Percentiles rank a stretch among this genome's conserved stretches.
These are phyloP conservation scores for Helarctos malayanus DNA, from an alignment of 2,797 vertebrate genomes.

Conservation along the genomic window DNA sequence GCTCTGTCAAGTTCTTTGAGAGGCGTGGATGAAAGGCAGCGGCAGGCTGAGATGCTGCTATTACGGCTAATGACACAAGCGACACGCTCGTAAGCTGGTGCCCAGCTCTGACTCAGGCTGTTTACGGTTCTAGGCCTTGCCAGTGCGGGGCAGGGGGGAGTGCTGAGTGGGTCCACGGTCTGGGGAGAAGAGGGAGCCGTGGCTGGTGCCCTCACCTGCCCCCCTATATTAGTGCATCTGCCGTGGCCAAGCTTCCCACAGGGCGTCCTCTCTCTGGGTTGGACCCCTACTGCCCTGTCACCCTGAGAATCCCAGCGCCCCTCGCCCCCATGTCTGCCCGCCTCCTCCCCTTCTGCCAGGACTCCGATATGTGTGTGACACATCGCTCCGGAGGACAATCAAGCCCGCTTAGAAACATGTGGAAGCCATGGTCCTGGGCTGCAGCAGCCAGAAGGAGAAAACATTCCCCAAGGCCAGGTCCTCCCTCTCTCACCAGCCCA, in stretches of 20 bases:
- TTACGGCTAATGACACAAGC: constrained; percentile 81
- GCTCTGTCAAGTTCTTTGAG: constrained; percentile 82
- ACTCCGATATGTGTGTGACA: constrained; percentile 37
- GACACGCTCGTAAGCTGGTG: constrained; percentile 74
- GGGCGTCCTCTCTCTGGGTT: neutral
- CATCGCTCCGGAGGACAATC: constrained; percentile 57
- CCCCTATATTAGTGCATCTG: neutral
- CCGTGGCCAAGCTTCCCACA: neutral
- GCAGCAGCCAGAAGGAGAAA: constrained; percentile 66
- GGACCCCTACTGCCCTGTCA: neutral
- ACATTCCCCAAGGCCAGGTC: constrained; percentile 27
- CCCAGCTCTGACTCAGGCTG: constrained; percentile 84
- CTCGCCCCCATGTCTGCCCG: neutral
- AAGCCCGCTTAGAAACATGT: constrained; percentile 68
- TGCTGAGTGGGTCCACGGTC: constrained; percentile 32
- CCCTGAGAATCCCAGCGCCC: neutral
- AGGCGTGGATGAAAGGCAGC: constrained; percentile 80
- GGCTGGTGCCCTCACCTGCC: constrained; percentile 43
- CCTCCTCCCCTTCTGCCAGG: neutral
- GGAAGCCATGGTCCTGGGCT: constrained; percentile 67
- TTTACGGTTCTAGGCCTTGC: constrained; percentile 74
- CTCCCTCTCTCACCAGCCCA: constrained; percentile 11
- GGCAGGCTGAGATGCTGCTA: constrained; percentile 75
- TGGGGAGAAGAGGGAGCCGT: neutral
- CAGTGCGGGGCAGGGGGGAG: neutral